Base-by-base conservation (phyloP, 2,797 vertebrate genomes). In the Acrocephalus scirpaceus region DNA sequence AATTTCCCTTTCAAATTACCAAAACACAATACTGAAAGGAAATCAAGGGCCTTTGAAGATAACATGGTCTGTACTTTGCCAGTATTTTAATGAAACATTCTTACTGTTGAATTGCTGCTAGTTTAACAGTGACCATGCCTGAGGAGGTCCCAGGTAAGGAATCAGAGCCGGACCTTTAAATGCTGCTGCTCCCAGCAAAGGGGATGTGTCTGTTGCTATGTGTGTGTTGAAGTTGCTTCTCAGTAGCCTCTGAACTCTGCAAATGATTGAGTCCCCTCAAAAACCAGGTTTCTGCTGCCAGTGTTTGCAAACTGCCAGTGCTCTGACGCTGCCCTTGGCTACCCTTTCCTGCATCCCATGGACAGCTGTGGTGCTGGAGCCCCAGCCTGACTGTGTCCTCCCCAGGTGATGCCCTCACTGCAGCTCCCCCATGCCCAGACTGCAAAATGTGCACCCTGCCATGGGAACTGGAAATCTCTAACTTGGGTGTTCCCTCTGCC, bases 361-460 rank as follows among this genome's bases (percentile, higher is more conserved):
- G 54, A 56, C 1, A 6, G 56, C 48, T 0, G 2, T 3, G 21
- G 27, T 2, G 4, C 58, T 57, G 83, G 42, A 42, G 51, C 34
- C 27, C 26, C 38, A 56, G 30, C 17, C 50, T 56, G 65, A 22
- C 61, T 3, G 1, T 9, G 30, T 19, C n/a, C 17, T 72, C 32
- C 48, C 13, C 1, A 4, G 15, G 25, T 30, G 54, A 29, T 12
- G 44, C 62, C 34, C 3, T 10, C 1, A 1, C 18, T 3, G 10
- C 4, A 5, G 40, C 30, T 92, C 11, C 5, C n/a, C 32, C 34
- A 32, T 0, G 1, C 32, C 2, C 18, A n/a, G 9, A 38, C 75
- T 75, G 34, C 32, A 30, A 64, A 65, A 64, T 16, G 11, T 3
- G 4, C 22, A 47, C 7, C 7, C 16, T 81, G 42, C 42, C 13